Conservation (phyloP, 2,888 invertebrate genomes). For the Ormyrus labotus region DNA sequence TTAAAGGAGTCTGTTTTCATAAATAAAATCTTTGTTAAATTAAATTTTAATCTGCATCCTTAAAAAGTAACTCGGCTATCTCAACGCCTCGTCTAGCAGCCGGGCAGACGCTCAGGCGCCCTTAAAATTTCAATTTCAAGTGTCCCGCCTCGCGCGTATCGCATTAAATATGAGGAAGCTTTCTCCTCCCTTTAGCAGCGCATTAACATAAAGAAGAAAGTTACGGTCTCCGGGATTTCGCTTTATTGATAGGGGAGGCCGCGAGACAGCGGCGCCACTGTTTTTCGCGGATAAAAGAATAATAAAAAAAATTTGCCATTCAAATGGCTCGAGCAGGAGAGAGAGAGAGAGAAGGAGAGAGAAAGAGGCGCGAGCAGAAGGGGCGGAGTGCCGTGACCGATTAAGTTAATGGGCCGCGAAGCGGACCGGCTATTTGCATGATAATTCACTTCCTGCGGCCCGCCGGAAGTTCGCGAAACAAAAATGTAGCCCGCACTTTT, state of each 20-base stretch:
- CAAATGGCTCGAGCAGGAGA: constrained; percentile 60
- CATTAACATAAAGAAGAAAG: constrained; percentile 22
- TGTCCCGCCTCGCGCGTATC: neutral
- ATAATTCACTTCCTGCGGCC: constrained; percentile 64
- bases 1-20: no score
- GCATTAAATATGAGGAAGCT: constrained; percentile 10
- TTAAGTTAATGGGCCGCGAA: constrained; percentile 68
- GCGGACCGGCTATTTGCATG: constrained; percentile 68
- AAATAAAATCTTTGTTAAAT: neutral
- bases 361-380: constrained; percentile 15
- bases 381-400: constrained; percentile 61
- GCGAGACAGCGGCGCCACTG: neutral
- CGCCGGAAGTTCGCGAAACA: constrained; percentile 62
- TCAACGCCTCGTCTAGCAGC: neutral
- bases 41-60: neutral
- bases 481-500: constrained; percentile 57
- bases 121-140: neutral
- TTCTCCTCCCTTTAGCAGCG: no score
- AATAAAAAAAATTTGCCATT: constrained; percentile 68
- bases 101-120: neutral
- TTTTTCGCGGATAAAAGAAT: constrained; percentile 31
- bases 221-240: neutral
- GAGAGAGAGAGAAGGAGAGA: constrained; percentile 47
- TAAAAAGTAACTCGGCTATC: neutral
- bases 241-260: constrained; percentile 29